Evolutionary conservation across 2,888 invertebrate species (phyloP).

Genomic region (Arctia plantaginis): DNA sequence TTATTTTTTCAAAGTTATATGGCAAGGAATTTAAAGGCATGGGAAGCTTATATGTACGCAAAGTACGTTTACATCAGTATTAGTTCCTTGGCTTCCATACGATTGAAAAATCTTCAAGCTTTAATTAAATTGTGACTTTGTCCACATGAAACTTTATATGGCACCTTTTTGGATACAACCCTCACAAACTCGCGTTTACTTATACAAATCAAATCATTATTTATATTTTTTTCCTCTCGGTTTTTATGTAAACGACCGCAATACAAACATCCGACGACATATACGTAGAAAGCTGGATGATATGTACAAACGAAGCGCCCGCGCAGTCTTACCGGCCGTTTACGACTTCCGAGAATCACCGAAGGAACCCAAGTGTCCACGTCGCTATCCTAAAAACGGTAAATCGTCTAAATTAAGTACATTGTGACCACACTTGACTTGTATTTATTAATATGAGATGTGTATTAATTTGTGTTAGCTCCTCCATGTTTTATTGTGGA

Average conservation of each 20-base stretch:
- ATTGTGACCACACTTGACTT: conserved; percentile 60
- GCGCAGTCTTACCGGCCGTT: conserved; percentile 60
- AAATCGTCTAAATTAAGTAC: conserved; percentile 78
- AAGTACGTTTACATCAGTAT: not conserved
- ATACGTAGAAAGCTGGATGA: conserved; percentile 69
- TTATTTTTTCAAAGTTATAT: too few relatives aligned
- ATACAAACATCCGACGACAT: conserved; percentile 55
- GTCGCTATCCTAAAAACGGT: conserved; percentile 72
- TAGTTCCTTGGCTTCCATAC: too few relatives aligned
- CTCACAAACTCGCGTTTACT: conserved; percentile 33
- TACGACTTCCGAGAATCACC: conserved; percentile 76
- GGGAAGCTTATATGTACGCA: not conserved
- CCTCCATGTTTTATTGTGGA: conserved; percentile 40
- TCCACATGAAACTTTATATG: not conserved
- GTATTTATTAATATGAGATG: conserved; percentile 58
- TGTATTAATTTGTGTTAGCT: conserved; percentile 50
- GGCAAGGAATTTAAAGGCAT: not conserved
- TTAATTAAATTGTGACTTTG: conserved; percentile 2
- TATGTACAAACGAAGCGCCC: conserved; percentile 64
- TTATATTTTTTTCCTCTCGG: conserved; percentile 39
- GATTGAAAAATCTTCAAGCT: not conserved
- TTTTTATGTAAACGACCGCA: conserved; percentile 49
- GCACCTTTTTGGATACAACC: not conserved
- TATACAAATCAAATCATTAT: conserved; percentile 44
- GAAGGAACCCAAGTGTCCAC: conserved; percentile 51